Evolutionary conservation across 1,140 invertebrate species (phyloP), one percentile per base, ranked within the genome.

Genomic region (Mactra quadrangularis): DNA sequence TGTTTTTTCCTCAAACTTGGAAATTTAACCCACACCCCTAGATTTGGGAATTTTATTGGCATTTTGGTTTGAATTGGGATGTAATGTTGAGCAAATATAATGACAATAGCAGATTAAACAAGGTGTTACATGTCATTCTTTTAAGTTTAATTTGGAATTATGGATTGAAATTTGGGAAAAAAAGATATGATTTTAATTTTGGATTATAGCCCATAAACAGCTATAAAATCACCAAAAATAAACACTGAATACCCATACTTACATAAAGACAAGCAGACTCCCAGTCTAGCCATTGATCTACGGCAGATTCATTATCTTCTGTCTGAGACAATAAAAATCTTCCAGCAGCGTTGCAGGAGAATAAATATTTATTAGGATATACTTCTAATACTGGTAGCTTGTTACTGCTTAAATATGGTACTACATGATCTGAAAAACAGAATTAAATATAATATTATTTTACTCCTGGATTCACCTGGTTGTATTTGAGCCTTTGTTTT

Each of bases 261-360:
- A 96, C 96, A 77, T 95, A 94, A 35, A 97, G 94, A 55, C 95
- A 92, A 15, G 95, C 94, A 41, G 95, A 93, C 83, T 97, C 96
- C 96, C 96, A 97, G 92, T 97, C 96, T 64, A 96, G 90, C 95
- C 96, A 96, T 90, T 95, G 94, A 74, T 95, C 94, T 15, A 82
- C 57, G 22, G 57, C 79, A 1, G 79, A 74, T 25, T 45, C 41
- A 52, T 94, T 94, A 78, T 88, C 78, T 53, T 85, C 82, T 22
- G 52, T 82, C 33, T 57, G 11, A 4, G 70, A 70, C 22, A 74
- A 29, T 38, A 72, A n/a, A 41, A 35, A 71, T 83, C 86, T 87
- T 55, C 70, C 57, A 29, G 86, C 83, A 27, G 86, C 76, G 62
- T 90, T 90, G 22, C 78, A 25, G 4, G 86, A 87, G 59, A 89